phyloP scores from a whole-genome alignment of 2,113 vertebrate genomes.

The Syngnathus floridae region DNA sequence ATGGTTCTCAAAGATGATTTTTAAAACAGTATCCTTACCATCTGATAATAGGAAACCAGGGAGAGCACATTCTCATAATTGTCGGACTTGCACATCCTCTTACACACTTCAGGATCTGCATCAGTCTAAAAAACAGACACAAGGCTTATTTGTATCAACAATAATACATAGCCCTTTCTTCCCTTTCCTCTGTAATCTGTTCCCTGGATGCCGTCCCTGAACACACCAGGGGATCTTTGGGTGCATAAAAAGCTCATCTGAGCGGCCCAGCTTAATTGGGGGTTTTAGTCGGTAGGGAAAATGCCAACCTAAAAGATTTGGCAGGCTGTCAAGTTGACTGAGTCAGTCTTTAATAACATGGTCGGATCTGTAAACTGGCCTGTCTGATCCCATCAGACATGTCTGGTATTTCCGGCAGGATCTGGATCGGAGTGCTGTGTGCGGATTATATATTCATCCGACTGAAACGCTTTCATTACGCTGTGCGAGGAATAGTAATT shows the following conservation, averaged over 20 bases:
- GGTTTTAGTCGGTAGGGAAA: constrained; percentile 1
- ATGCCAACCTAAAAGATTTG: constrained; percentile 29
- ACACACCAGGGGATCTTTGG: constrained; percentile 3
- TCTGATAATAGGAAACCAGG: constrained; percentile 94
- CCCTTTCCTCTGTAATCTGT: constrained; percentile 10
- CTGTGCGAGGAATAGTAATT: neutral
- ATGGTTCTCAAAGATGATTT: too few relatives aligned
- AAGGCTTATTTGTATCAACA: constrained; percentile 1
- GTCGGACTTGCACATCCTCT: constrained; percentile 90
- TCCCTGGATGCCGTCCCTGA: neutral
- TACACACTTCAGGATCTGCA: constrained; percentile 94
- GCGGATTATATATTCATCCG: constrained; percentile 9
- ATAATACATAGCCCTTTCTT: neutral
- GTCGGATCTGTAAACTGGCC: constrained; percentile 26
- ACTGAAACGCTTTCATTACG: constrained; percentile 10
- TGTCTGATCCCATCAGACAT: constrained; percentile 49
- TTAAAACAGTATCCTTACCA: constrained; percentile 70
- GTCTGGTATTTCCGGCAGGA: constrained; percentile 33
- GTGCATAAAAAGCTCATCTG: constrained; percentile 13
- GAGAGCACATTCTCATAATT: constrained; percentile 85
- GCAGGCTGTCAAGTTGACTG: constrained; percentile 19
- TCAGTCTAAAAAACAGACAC: constrained; percentile 77
- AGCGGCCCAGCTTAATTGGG: constrained; percentile 3
- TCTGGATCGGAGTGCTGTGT: constrained; percentile 15
- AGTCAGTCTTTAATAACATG: constrained; percentile 20